These are phyloP conservation scores for Telmatherina bonti DNA, from an alignment of 2,797 vertebrate genomes.

Conservation along the genomic window DNA sequence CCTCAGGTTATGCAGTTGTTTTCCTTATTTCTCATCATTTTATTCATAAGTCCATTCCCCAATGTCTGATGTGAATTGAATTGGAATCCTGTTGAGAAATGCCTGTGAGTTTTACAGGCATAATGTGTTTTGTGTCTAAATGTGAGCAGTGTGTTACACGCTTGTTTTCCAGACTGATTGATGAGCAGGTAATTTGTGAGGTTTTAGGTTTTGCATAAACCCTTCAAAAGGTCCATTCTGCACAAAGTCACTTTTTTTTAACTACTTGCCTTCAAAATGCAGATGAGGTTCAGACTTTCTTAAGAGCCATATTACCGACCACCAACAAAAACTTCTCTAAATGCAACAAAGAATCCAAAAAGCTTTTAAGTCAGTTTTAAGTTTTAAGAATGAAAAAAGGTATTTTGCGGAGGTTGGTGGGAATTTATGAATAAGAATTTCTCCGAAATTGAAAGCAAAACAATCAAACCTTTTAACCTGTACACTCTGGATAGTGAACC, in stretches of 20 bases:
- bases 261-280: slow-evolving; percentile 39
- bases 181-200: slow-evolving; percentile 67
- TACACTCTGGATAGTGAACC: slow-evolving; percentile 30
- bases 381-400: slow-evolving; percentile 34
- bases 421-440: slow-evolving; percentile 45
- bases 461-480: slow-evolving; percentile 56
- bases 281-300: slow-evolving; percentile 63
- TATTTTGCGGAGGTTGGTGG: slow-evolving; percentile 48
- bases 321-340: slow-evolving; percentile 42
- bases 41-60: slow-evolving; percentile 59
- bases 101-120: slow-evolving; percentile 35
- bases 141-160: slow-evolving; percentile 46
- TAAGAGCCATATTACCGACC: slow-evolving; percentile 46
- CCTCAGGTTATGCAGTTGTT: slow-evolving; percentile 47
- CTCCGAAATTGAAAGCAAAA: slow-evolving; percentile 55
- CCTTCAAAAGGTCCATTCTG: slow-evolving; percentile 59
- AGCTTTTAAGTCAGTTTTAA: slow-evolving; percentile 54
- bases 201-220: slow-evolving; percentile 67
- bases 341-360: slow-evolving; percentile 40
- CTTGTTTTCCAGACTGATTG: slow-evolving; percentile 69
- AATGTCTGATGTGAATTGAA: slow-evolving; percentile 62
- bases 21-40: slow-evolving; percentile 59
- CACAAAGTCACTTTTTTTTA: slow-evolving; percentile 51
- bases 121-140: slow-evolving; percentile 49
- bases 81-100: slow-evolving; percentile 53